Conservation (phyloP, 2,113 vertebrate species). For the Sinocyclocheilus grahami region DNA sequence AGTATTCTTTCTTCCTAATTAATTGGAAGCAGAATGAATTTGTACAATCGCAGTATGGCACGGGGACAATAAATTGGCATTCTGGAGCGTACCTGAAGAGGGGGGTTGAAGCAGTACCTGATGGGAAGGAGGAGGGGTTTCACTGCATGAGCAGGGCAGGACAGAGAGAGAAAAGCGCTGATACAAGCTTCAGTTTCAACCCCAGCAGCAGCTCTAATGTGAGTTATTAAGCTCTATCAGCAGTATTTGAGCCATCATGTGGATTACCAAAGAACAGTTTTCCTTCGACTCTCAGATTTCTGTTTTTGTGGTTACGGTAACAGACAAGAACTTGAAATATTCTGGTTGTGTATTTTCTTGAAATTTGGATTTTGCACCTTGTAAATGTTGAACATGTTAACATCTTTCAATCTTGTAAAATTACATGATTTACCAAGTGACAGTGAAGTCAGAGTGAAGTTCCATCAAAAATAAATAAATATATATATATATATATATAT, state of each 20-base stretch:
- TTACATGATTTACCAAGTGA: too few relatives aligned
- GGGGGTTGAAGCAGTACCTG: constrained; percentile 42
- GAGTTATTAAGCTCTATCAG: background rate
- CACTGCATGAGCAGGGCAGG: constrained; percentile 13
- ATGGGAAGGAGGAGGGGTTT: constrained; percentile 32
- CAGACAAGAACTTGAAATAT: background rate
- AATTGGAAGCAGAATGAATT: constrained; percentile 59
- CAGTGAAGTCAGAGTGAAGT: too few relatives aligned
- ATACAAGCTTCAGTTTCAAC: constrained; percentile 62
- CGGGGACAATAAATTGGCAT: constrained; percentile 48
- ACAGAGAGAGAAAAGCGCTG: constrained; percentile 43
- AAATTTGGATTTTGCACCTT: background rate
- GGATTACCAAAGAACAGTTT: background rate
- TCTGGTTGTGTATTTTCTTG: background rate
- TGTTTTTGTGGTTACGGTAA: background rate
- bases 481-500: too few relatives aligned
- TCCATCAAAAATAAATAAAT: too few relatives aligned
- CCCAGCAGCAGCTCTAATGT: constrained; percentile 32
- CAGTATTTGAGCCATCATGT: constrained; percentile 38
- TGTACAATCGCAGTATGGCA: constrained; percentile 40
- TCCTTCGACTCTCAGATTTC: background rate
- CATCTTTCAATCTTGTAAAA: too few relatives aligned
- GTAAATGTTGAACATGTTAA: too few relatives aligned
- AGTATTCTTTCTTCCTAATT: constrained; percentile 54
- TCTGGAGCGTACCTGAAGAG: constrained; percentile 40